Conservation (phyloP, 2,113 vertebrate genomes). For the Agapornis roseicollis region DNA sequence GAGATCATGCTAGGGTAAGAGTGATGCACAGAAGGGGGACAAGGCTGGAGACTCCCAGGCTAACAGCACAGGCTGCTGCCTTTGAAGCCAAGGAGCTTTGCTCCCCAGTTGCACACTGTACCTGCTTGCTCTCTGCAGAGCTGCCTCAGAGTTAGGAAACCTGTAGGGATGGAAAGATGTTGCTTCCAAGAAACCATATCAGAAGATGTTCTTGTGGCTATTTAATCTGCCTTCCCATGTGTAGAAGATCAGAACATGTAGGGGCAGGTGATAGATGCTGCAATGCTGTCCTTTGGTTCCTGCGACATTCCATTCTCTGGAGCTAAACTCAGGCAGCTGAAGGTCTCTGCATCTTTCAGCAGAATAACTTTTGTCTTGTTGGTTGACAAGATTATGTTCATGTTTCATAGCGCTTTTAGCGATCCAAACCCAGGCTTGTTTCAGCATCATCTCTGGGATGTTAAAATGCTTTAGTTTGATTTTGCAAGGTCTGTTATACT, state of each 20-base stretch:
- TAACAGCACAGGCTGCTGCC: accelerated
- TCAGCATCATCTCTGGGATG: not conserved
- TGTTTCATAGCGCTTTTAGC: not conserved
- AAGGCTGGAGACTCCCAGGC: not conserved
- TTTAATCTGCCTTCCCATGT: not conserved
- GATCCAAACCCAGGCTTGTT: not conserved
- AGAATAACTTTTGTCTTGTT: not conserved
- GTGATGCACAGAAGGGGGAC: not conserved
- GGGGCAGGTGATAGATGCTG: not conserved
- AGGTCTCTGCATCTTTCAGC: not conserved
- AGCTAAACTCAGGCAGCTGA: not conserved
- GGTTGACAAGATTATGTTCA: not conserved
- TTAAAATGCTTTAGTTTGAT: not conserved
- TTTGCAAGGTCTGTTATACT: not conserved
- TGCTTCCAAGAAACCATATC: not conserved
- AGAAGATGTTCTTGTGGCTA: not conserved
- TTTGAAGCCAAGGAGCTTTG: accelerated
- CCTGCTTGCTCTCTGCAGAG: not conserved
- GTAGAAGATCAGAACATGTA: too few species aligned
- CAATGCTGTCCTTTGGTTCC: not conserved
- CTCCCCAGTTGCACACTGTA: not conserved
- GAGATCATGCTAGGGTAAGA: not conserved
- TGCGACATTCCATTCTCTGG: not conserved
- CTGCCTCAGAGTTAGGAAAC: not conserved
- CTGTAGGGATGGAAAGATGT: not conserved